Base-by-base conservation (phyloP, 1,140 invertebrate genomes). In the Cotesia chilonis region DNA sequence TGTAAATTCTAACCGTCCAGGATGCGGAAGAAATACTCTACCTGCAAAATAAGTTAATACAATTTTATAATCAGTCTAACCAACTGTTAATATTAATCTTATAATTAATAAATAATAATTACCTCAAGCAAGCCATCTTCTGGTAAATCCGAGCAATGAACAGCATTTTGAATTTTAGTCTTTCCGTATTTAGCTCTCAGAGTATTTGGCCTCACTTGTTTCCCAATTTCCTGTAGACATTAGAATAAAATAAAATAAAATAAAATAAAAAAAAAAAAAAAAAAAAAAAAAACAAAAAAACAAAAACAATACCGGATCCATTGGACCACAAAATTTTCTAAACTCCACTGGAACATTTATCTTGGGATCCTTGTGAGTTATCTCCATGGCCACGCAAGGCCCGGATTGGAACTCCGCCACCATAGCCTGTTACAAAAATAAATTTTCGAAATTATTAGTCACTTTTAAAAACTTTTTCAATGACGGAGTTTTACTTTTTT, bases 81-180 rank as follows among this genome's bases (percentile, higher is more conserved):
- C 12, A 55, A 55, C 17, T 10, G 12, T 14, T 4, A 10, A 55
- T n/a, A 55, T 10, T 2, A 4, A 55, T 55, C 7, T 55, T 55
- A 10, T 0, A 7, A 4, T 10, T 6, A 12, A 12, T 52, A n/a
- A n/a, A n/a, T 4, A 4, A 17, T 51, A 20, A 14, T 72, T 80
- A 92, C 90, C 89, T 98, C 96, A 70, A 96, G 84, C 54, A 91
- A 78, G 2, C 92, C 92, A 88, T 98, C 96, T 80, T 96, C 95
- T 0, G 91, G 89, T 66, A 98, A 87, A 89, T 98, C 96, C 41
- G 96, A 98, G 80, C 96, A 97, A 83, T 98, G 96, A 4, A 98
- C 88, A 6, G 94, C 95, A 88, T 98, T 98, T 80, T 93, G 89
- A 20, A 96, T 90, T 87, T 93, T 95, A 41, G 91, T 92, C 60